Conservation (phyloP, 2,113 vertebrate species). For the Lophius piscatorius region DNA sequence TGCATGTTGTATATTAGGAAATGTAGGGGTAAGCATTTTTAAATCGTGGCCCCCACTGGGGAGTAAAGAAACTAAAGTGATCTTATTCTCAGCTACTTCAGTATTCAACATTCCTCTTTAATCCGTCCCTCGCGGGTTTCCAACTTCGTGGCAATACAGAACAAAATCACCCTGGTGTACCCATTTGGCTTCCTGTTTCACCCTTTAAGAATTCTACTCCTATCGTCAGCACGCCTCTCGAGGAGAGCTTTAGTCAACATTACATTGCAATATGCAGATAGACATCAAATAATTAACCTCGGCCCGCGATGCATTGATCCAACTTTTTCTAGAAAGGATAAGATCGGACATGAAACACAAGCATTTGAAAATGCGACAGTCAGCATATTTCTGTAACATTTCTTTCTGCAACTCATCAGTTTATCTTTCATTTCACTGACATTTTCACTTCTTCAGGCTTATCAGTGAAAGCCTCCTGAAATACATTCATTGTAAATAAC, state of each 20-base stretch:
- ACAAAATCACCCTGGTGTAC: neutral
- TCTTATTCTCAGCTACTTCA: neutral
- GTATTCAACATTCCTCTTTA: neutral
- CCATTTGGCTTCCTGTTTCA: slow-evolving; percentile 2
- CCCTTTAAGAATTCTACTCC: neutral
- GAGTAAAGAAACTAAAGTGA: too few relatives aligned
- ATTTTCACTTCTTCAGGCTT: too few relatives aligned
- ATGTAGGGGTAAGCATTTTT: neutral
- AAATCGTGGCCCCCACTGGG: neutral
- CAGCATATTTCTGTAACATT: too few relatives aligned
- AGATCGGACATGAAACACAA: neutral
- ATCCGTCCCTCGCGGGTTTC: neutral
- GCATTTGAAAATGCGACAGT: too few relatives aligned
- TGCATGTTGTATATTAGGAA: neutral
- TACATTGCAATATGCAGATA: neutral
- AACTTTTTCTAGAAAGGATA: too few relatives aligned
- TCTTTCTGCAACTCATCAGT: too few relatives aligned
- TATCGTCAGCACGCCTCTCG: neutral
- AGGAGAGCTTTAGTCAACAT: neutral
- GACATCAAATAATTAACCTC: neutral
- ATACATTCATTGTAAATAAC: too few relatives aligned
- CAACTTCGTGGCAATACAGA: neutral
- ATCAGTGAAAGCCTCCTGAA: too few relatives aligned
- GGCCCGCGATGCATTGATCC: neutral
- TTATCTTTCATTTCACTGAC: too few relatives aligned